Conservation (phyloP, 2,888 invertebrate species). For the Cantharis nigra region DNA sequence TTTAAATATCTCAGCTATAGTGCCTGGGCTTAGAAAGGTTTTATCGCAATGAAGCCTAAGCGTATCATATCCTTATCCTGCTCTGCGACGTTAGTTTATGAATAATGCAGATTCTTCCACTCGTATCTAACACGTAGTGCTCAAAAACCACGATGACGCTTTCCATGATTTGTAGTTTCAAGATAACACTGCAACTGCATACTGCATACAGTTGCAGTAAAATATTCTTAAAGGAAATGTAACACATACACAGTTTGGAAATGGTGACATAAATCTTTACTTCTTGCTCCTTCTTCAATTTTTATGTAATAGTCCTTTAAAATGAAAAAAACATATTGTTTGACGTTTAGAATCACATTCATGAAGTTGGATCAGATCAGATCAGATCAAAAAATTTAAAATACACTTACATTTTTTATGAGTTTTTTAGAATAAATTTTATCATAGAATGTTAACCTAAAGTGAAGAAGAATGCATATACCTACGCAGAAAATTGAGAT, state of each 20-base stretch:
- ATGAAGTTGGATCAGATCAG: no score
- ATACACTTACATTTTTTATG: no score
- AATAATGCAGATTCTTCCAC: conserved; percentile 36
- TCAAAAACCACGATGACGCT: conserved; percentile 31
- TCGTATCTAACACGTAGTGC: conserved; percentile 35
- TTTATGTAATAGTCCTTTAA: not conserved
- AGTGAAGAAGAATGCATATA: no score
- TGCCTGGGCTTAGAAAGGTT: conserved; percentile 16
- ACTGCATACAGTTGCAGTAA: not conserved
- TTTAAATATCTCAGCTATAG: conserved; percentile 9
- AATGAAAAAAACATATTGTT: no score
- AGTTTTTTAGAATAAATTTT: no score
- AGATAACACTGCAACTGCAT: conserved; percentile 20
- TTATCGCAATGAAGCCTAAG: conserved; percentile 15
- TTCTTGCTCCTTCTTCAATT: not conserved
- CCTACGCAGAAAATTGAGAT: no score
- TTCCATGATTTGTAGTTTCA: conserved; percentile 35
- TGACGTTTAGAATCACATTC: no score
- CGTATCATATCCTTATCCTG: conserved; percentile 31
- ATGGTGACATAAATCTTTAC: not conserved
- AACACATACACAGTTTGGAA: not conserved
- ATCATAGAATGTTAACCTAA: no score
- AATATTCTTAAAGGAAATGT: not conserved
- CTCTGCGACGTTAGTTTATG: conserved; percentile 28
- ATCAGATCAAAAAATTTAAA: no score